phyloP scores from a whole-genome alignment of 2,797 vertebrate genomes.

The Takifugu rubripes region DNA sequence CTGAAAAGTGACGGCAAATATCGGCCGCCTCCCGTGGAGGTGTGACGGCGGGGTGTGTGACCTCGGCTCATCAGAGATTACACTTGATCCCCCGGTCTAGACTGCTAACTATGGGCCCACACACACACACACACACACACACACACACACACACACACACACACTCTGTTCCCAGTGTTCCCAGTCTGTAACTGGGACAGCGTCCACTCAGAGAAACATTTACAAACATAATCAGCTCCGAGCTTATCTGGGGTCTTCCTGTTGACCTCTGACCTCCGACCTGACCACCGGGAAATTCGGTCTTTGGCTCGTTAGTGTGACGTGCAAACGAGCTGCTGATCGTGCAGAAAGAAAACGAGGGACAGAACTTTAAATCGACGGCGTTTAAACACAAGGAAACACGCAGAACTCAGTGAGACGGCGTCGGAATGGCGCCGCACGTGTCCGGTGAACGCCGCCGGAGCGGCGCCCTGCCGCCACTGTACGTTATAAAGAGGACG shows the following conservation, averaged over 20 bases:
- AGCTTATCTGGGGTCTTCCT: constrained; percentile 50
- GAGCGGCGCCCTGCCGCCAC: background rate
- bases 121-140: constrained; percentile 23
- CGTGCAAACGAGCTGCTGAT: constrained; percentile 18
- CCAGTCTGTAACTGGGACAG: constrained; percentile 58
- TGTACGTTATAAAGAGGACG: constrained; percentile 40
- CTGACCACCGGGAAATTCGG: no score
- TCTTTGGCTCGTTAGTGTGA: background rate
- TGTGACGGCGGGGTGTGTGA: constrained; percentile 24
- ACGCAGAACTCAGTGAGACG: no score
- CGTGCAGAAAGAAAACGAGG: background rate
- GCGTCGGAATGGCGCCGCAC: no score
- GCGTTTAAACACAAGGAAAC: no score
- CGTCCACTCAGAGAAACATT: constrained; percentile 9
- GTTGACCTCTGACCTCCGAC: constrained; percentile 33
- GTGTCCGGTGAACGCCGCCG: no score
- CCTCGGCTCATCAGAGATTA: constrained; percentile 66
- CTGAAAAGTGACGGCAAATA: no score
- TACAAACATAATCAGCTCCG: constrained; percentile 28
- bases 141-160: constrained; percentile 32
- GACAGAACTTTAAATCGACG: no score
- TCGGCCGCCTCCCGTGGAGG: background rate
- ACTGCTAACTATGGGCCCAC: constrained; percentile 50
- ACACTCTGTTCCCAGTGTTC: constrained; percentile 24
- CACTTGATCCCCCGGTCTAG: constrained; percentile 68